A percentile compares a stretch with the other conserved stretches of the same genome.
Evolutionary conservation across 2,888 invertebrate genomes (phyloP).

Genomic region (Blastobasis adustella): DNA sequence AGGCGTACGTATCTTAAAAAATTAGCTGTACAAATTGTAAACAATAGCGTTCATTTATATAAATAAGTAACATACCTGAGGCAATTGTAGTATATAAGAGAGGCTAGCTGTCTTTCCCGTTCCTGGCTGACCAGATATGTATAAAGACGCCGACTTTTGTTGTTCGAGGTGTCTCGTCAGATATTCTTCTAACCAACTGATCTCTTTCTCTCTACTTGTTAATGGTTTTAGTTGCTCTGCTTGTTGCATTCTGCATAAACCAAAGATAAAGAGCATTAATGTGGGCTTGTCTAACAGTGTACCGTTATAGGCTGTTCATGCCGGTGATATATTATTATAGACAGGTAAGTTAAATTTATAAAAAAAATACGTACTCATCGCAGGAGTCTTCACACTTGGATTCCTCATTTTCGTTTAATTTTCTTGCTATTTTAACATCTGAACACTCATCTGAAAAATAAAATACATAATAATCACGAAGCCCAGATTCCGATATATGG

Average conservation of each 20-base stretch:
- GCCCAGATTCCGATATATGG: too few species aligned
- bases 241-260: slow-evolving; percentile 13
- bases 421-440: slow-evolving; percentile 37
- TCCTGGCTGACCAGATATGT: slow-evolving; percentile 97
- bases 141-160: slow-evolving; percentile 85
- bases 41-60: too few species aligned
- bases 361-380: too few species aligned
- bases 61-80: slow-evolving; percentile 61
- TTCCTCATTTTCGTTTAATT: neutral
- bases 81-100: slow-evolving; percentile 79
- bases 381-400: too few species aligned
- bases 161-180: slow-evolving; percentile 78
- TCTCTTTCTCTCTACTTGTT: slow-evolving; percentile 89
- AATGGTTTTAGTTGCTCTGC: slow-evolving; percentile 33
- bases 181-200: slow-evolving; percentile 79
- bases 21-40: too few species aligned
- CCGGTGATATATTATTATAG: too few species aligned
- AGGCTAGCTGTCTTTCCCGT: slow-evolving; percentile 97
- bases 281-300: too few species aligned
- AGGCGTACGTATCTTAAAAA: too few species aligned
- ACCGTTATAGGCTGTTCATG: too few species aligned
- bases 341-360: too few species aligned
- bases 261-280: neutral
- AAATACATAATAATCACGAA: too few species aligned
- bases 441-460: slow-evolving; percentile 39